These are phyloP conservation scores for Lutraria lutraria DNA, from an alignment of 2,888 invertebrate species.

Conservation along the genomic window DNA sequence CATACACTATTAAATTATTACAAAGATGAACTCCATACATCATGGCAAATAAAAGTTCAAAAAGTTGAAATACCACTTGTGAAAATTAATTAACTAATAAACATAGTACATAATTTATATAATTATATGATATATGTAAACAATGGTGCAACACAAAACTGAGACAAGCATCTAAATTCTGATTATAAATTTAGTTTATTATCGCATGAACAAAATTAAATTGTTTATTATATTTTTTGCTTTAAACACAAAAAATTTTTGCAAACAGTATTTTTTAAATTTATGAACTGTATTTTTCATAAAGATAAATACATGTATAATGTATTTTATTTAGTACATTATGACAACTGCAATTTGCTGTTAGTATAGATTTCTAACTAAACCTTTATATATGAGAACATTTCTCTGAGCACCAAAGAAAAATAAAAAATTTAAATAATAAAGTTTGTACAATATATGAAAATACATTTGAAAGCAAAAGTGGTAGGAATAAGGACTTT, in stretches of 20 bases:
- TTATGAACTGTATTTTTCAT: too few relatives aligned
- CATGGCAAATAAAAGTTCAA: neutral
- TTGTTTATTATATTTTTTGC: neutral
- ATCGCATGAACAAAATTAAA: neutral
- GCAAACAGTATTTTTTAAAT: neutral
- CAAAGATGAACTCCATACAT: neutral
- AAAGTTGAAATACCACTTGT: neutral
- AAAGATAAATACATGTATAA: too few relatives aligned
- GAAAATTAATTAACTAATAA: neutral
- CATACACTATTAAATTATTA: neutral
- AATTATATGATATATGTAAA: neutral
- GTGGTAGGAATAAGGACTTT: too few relatives aligned
- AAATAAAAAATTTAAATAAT: neutral
- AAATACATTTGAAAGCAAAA: too few relatives aligned
- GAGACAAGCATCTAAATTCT: neutral
- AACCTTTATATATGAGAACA: neutral
- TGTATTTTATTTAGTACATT: neutral
- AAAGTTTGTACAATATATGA: neutral
- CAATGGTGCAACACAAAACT: neutral
- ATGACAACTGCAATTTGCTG: neutral
- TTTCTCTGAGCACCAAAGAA: slow-evolving; percentile 7
- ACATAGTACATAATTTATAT: neutral
- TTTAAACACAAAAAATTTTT: neutral
- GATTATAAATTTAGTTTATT: neutral
- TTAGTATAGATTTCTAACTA: slow-evolving; percentile 1